Evolutionary conservation across 2,888 invertebrate genomes (phyloP).

Genomic region (Caradrina clavipalpis): DNA sequence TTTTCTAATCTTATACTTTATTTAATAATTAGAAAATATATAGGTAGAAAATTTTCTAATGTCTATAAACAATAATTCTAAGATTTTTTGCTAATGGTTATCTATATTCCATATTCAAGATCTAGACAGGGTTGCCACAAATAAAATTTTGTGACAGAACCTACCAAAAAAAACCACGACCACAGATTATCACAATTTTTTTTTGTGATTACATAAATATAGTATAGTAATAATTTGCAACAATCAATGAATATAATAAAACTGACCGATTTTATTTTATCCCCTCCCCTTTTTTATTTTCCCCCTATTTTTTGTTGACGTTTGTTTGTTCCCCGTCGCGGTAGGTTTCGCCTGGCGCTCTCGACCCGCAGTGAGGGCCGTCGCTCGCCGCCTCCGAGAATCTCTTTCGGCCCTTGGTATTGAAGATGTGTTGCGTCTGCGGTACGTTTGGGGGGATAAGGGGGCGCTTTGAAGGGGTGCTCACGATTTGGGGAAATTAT

Average conservation of each 20-base stretch:
- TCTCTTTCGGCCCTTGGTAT: constrained; percentile 91
- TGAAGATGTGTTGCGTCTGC: constrained; percentile 71
- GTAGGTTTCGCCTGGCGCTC: constrained; percentile 86
- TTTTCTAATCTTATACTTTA: not conserved
- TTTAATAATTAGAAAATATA: not conserved
- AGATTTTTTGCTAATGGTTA: not conserved
- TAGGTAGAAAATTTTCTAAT: constrained; percentile 20
- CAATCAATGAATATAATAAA: not conserved
- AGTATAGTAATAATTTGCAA: not conserved
- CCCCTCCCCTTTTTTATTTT: constrained; percentile 34
- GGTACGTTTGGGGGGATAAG: constrained; percentile 63
- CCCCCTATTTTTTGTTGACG: constrained; percentile 61
- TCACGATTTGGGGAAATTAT: constrained; percentile 36
- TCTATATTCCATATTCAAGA: not conserved
- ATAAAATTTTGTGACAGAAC: constrained; percentile 4
- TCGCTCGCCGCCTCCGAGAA: constrained; percentile 84
- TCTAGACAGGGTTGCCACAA: not conserved
- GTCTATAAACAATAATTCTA: not conserved
- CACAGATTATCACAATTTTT: not conserved
- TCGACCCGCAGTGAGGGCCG: constrained; percentile 78
- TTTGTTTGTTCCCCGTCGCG: constrained; percentile 66
- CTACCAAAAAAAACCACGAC: not conserved
- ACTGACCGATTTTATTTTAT: constrained; percentile 34
- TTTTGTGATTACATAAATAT: not conserved
- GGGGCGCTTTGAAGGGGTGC: constrained; percentile 29